These are phyloP conservation scores for Limnephilus lunatus DNA, from an alignment of 2,888 invertebrate species.

Conservation along the genomic window DNA sequence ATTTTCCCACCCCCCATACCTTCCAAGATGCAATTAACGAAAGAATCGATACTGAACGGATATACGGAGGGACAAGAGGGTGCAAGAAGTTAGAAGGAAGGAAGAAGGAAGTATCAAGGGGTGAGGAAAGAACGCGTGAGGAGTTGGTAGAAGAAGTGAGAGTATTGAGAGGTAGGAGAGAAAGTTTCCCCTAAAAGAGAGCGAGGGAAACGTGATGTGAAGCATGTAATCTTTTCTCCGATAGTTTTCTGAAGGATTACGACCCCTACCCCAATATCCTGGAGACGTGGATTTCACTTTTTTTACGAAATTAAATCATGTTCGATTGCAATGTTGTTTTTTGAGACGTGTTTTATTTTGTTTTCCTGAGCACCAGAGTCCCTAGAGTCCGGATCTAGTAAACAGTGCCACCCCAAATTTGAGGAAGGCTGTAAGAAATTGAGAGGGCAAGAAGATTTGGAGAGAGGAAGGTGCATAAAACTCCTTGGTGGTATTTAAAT, in stretches of 20 bases:
- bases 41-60: constrained; percentile 52
- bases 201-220: constrained; percentile 10
- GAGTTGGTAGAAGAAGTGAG: not conserved
- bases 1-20: not conserved
- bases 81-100: not conserved
- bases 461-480: too few relatives aligned
- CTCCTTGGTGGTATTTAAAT: too few relatives aligned
- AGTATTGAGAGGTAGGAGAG: not conserved
- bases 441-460: too few relatives aligned
- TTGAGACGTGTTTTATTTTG: not conserved
- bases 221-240: constrained; percentile 7
- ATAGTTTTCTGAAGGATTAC: not conserved
- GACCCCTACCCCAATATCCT: not conserved
- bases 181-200: not conserved
- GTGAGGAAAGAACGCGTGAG: not conserved
- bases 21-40: constrained; percentile 55
- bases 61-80: constrained; percentile 11
- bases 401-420: too few relatives aligned
- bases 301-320: not conserved
- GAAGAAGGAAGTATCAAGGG: not conserved
- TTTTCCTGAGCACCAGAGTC: not conserved
- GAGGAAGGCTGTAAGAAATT: too few relatives aligned
- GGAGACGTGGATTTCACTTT: not conserved
- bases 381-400: too few relatives aligned
- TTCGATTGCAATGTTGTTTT: not conserved